Evolutionary conservation across 2,113 vertebrate species (phyloP), one percentile per base, ranked within the genome.

Genomic region (Centropristis striata): DNA sequence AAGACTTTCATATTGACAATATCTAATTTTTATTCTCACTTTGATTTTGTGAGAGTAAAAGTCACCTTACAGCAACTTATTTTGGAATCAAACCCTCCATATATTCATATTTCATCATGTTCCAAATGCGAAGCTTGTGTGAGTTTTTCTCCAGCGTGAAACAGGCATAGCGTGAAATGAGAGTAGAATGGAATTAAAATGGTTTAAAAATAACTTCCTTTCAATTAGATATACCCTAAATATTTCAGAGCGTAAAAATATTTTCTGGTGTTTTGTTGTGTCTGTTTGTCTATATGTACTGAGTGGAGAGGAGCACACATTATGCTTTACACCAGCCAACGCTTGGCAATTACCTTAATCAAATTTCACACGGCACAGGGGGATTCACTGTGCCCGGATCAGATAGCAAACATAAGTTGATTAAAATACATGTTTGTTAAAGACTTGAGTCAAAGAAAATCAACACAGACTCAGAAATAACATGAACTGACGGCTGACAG

Each of bases 361-460:
- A 88, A 88, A 85, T 92, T 92, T 89, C 87, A 90, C 89, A 80
- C 67, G 70, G 25, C 85, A 75, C 86, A 53, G 79, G 79, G 80
- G 81, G 82, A 81, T 86, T 63, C 36, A 71, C 68, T 81, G 80
- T 18, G 79, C 67, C 64, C 58, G 54, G 89, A 93, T 92, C 90
- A 90, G 87, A 88, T 93, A 89, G 85, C 80, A 88, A 91, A 92
- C 90, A 86, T 84, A 92, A 89, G 64, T 74, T 84, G 83, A 91
- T 91, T 92, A 91, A 91, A 92, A 86, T 72, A 80, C 78, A 77
- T 83, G 83, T 86, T 86, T 87, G 85, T 78, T 77, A 39, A 88
- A 82, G 78, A 86, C 63, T 65, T 54, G 15, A 68, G 51, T 0
- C 10, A 61, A 80, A 65, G 39, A 61, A 79, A 84, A 77, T 76